Conservation (phyloP, 2,888 invertebrate genomes). For the Amphipoea lucens region DNA sequence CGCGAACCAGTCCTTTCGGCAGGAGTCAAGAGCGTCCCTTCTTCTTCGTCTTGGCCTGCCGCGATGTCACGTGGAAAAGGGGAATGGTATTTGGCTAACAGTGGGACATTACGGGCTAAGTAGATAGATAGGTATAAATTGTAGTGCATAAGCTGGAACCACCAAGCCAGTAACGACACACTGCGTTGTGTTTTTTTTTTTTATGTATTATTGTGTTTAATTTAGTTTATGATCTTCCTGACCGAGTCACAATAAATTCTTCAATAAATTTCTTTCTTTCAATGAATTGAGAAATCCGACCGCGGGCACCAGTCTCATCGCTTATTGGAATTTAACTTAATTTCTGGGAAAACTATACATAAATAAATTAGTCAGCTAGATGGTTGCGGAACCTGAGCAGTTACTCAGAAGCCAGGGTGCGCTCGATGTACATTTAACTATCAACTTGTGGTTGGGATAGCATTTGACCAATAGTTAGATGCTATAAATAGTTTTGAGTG, state of each 20-base stretch:
- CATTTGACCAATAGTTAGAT: background rate
- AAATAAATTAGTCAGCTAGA: background rate
- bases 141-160: background rate
- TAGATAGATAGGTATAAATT: background rate
- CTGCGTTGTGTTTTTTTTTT: background rate
- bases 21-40: background rate
- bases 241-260: background rate
- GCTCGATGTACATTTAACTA: background rate
- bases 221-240: background rate
- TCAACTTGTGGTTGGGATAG: too few relatives aligned
- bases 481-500: background rate
- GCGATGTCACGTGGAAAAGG: background rate
- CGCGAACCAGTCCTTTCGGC: background rate
- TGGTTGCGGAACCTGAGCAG: too few relatives aligned
- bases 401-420: background rate
- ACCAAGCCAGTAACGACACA: background rate
- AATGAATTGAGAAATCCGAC: constrained; percentile 9
- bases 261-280: background rate
- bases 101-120: background rate
- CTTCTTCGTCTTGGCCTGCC: background rate
- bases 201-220: background rate
- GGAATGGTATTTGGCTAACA: too few relatives aligned
- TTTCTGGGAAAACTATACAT: constrained; percentile 5
- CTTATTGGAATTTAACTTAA: constrained; percentile 1
- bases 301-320: too few relatives aligned